Percentiles rank a stretch among this genome's conserved stretches.
Evolutionary conservation across 2,113 vertebrate genomes (phyloP).

Genomic region (Columba livia): DNA sequence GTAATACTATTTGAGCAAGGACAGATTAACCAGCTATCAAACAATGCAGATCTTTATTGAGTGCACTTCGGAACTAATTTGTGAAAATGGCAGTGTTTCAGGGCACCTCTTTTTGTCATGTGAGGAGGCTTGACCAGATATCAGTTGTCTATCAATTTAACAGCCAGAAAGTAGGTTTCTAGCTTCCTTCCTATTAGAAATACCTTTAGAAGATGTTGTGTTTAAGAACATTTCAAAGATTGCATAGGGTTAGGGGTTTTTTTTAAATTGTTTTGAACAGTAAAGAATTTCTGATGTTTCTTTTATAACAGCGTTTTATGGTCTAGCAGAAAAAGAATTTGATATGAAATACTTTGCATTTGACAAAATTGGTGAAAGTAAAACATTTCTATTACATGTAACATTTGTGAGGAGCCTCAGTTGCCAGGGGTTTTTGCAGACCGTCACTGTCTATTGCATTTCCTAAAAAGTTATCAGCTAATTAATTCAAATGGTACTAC

Average conservation of each 20-base stretch:
- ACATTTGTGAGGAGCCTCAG: background rate
- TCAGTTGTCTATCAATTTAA: background rate
- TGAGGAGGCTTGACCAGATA: no score
- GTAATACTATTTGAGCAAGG: background rate
- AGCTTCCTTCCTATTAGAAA: background rate
- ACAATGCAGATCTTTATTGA: background rate
- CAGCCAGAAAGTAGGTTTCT: background rate
- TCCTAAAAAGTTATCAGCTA: background rate
- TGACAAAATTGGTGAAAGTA: background rate
- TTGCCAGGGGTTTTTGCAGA: background rate
- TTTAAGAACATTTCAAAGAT: background rate
- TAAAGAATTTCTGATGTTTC: background rate
- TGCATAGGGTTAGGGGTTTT: rapidly evolving
- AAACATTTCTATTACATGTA: background rate
- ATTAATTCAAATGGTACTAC: background rate
- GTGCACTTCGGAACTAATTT: background rate
- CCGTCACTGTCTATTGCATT: background rate
- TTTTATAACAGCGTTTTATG: background rate
- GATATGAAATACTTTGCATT: background rate
- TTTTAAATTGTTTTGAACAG: background rate
- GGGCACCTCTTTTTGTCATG: background rate
- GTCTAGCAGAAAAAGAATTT: background rate
- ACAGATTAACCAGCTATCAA: background rate
- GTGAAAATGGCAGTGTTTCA: background rate
- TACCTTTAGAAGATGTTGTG: background rate